Evolutionary conservation across 2,888 invertebrate genomes (phyloP).

Genomic region (Ectobius pallidus): DNA sequence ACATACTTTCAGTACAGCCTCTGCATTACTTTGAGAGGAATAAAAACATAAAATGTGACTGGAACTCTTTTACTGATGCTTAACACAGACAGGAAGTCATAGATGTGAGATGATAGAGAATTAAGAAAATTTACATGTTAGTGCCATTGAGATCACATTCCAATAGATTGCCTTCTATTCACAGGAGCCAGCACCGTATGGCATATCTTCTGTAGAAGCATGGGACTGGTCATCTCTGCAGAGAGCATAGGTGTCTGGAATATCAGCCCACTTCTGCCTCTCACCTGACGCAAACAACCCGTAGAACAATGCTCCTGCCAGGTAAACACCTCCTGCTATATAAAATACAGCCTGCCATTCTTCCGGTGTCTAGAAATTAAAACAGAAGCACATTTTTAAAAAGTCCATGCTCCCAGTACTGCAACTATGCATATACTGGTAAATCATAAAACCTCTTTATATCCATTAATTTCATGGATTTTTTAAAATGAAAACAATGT

Average conservation of each 20-base stretch:
- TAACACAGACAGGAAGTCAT: too few species aligned
- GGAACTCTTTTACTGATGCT: too few species aligned
- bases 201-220: slow-evolving; percentile 44
- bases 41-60: not conserved
- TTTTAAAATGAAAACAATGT: too few species aligned
- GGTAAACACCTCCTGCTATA: slow-evolving; percentile 81
- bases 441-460: too few species aligned
- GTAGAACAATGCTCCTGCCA: slow-evolving; percentile 81
- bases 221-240: slow-evolving; percentile 42
- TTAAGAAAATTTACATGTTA: not conserved
- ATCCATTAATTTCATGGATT: too few species aligned
- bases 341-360: slow-evolving; percentile 90
- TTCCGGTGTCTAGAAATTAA: slow-evolving; percentile 68
- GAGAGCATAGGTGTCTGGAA: slow-evolving; percentile 37
- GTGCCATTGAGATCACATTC: slow-evolving; percentile 1
- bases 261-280: slow-evolving; percentile 78
- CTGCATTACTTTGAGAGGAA: not conserved
- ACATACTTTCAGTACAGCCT: too few species aligned
- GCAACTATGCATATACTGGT: too few species aligned
- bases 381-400: too few species aligned
- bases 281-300: slow-evolving; percentile 82
- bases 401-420: too few species aligned
- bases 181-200: slow-evolving; percentile 44
- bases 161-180: slow-evolving; percentile 23
- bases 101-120: too few species aligned